Conservation (phyloP, 2,113 vertebrate species). For the Aspidoscelis tigris region DNA sequence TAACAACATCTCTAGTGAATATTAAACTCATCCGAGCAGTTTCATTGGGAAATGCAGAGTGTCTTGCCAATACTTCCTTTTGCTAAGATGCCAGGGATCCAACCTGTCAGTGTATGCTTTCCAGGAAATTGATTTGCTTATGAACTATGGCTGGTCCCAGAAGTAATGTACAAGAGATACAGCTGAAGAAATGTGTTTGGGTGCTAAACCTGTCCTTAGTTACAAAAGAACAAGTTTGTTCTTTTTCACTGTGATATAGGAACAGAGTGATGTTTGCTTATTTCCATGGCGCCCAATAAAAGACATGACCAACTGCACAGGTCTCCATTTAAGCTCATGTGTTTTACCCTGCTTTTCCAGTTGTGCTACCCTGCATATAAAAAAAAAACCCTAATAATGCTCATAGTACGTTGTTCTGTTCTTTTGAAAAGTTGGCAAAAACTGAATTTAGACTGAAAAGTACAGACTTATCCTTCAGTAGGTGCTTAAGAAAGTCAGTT, state of each 20-base stretch:
- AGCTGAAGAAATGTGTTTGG: background rate
- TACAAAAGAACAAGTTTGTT: background rate
- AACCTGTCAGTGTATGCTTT: background rate
- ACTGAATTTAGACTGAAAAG: background rate
- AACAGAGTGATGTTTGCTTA: too few relatives aligned
- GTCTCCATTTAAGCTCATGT: too few relatives aligned
- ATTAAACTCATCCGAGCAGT: too few relatives aligned
- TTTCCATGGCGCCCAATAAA: too few relatives aligned
- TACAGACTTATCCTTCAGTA: too few relatives aligned
- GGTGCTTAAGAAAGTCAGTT: too few relatives aligned
- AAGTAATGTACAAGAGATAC: background rate
- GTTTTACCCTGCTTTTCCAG: too few relatives aligned
- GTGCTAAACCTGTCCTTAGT: background rate
- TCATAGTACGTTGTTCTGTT: background rate
- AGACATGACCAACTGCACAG: too few relatives aligned
- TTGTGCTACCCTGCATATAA: background rate
- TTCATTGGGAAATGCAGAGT: background rate
- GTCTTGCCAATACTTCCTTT: background rate
- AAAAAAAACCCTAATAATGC: background rate
- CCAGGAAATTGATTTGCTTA: background rate
- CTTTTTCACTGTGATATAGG: too few relatives aligned
- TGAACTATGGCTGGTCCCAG: background rate
- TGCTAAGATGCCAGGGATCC: background rate
- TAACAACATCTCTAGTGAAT: too few relatives aligned
- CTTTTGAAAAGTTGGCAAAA: background rate